Conservation (phyloP, 2,888 invertebrate genomes). For the Acheta domesticus region DNA sequence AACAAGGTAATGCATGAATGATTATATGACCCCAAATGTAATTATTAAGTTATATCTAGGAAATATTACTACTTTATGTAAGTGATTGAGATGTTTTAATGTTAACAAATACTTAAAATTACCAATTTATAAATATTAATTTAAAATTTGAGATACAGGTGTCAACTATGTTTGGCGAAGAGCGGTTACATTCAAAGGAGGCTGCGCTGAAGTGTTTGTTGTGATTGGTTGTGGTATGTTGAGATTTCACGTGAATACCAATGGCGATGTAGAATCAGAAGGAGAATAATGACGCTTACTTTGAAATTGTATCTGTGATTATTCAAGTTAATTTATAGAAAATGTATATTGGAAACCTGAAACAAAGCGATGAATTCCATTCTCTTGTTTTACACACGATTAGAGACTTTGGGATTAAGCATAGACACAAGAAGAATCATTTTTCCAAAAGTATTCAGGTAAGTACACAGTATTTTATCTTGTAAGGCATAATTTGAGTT, state of each 20-base stretch:
- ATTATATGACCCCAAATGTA: too few species aligned
- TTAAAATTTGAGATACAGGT: neutral
- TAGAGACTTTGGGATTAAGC: constrained; percentile 67
- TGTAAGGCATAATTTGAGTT: neutral
- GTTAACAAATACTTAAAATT: too few species aligned
- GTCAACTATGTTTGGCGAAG: neutral
- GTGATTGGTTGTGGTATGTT: neutral
- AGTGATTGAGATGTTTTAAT: too few species aligned
- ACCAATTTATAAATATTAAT: too few species aligned
- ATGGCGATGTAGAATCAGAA: neutral
- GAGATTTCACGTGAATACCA: neutral
- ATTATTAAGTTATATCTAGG: too few species aligned
- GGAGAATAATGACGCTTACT: neutral
- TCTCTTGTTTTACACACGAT: constrained; percentile 62
- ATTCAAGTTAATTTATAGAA: neutral
- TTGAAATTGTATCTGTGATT: neutral
- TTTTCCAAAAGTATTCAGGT: constrained; percentile 49
- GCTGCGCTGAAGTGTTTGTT: neutral
- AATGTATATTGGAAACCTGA: neutral
- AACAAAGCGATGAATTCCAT: constrained; percentile 51
- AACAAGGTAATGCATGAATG: too few species aligned
- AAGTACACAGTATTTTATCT: constrained; percentile 19
- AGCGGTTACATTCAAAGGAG: neutral
- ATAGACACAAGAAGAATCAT: constrained; percentile 61
- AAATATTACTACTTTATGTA: too few species aligned